Conservation (phyloP, 1,140 invertebrate genomes). For the Drosophila lacteicornis region DNA sequence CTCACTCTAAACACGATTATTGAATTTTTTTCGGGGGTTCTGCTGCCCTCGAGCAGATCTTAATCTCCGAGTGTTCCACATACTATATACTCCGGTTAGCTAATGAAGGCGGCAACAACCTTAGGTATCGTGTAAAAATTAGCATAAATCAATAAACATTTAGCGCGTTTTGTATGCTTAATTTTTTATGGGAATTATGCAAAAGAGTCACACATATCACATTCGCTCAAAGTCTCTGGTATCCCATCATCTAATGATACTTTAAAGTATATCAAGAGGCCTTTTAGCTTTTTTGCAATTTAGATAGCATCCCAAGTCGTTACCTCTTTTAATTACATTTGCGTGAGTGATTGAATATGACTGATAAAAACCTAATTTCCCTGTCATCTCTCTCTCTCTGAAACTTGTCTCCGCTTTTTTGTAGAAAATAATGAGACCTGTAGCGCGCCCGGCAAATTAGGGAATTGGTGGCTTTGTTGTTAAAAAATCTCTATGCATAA, state of each 20-base stretch:
- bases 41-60: slow-evolving; percentile 16
- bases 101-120: slow-evolving; percentile 64
- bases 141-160: slow-evolving; percentile 79
- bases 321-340: slow-evolving; percentile 60
- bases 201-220: slow-evolving; percentile 3
- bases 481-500: slow-evolving; percentile 67
- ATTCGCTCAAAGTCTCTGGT: not conserved
- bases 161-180: slow-evolving; percentile 35
- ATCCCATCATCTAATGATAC: slow-evolving; percentile 12
- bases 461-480: slow-evolving; percentile 50
- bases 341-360: slow-evolving; percentile 43
- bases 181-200: slow-evolving; percentile 46
- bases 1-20: slow-evolving; percentile 21
- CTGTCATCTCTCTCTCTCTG: slow-evolving; percentile 37
- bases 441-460: slow-evolving; percentile 52
- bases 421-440: slow-evolving; percentile 57
- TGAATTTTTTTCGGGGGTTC: not conserved
- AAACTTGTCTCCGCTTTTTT: slow-evolving; percentile 11
- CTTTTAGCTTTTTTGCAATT: not conserved
- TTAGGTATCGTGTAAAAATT: slow-evolving; percentile 41
- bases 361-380: slow-evolving; percentile 58
- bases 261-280: slow-evolving; percentile 25
- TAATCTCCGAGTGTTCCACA: slow-evolving; percentile 38
- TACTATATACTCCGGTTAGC: slow-evolving; percentile 22
- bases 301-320: slow-evolving; percentile 26